Base-by-base conservation (phyloP, 92 coral and sea anemone genomes). In the Parazoanthus darwini region DNA sequence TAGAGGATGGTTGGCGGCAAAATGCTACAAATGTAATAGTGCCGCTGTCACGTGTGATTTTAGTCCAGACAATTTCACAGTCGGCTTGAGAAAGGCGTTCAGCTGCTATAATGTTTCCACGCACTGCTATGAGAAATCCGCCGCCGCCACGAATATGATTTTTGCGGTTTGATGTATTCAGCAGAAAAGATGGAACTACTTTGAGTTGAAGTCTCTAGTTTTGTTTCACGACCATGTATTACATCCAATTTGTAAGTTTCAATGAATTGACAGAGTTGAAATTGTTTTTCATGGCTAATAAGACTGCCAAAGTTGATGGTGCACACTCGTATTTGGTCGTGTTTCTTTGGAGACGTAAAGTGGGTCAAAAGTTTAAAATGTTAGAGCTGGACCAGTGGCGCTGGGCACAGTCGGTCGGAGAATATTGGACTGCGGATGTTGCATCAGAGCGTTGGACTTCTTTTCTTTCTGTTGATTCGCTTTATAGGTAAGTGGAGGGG, bases 161-260 rank as follows among this genome's bases (percentile, higher is more conserved):
- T 79, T 86, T 86, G 42, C 90, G 85, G 42, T 90, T 90, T 80
- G 87, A 74, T 67, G 35, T 86, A 86, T 86, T 90, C 90, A 50
- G 73, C 77, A 72, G 85, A 88, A 59, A 90, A 85, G 46, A 86
- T 86, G 73, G 83, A 46, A 86, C 75, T 86, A 38, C 90, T 86
- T 39, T 74, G 50, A 10, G 85, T 42, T 85, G 59, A 88, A 56
- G 74, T 48, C 36, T 89, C 67, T 76, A 89, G 92, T 74, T 85
- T 81, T 89, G 92, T 89, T 74, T 89, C 89, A 59, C 89, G 78
- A 39, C 89, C 86, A 29, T 85, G 89, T 66, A 85, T 85, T 33
- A 89, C 86, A 78, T 89, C 92, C 78, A 89, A 85, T 48, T 85
- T 89, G 44, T 59, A 90, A 22, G 92, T 90, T 42, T 86, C 90